phyloP scores from a whole-genome alignment of 2,797 vertebrate species.

The Cyclura pinguis region DNA sequence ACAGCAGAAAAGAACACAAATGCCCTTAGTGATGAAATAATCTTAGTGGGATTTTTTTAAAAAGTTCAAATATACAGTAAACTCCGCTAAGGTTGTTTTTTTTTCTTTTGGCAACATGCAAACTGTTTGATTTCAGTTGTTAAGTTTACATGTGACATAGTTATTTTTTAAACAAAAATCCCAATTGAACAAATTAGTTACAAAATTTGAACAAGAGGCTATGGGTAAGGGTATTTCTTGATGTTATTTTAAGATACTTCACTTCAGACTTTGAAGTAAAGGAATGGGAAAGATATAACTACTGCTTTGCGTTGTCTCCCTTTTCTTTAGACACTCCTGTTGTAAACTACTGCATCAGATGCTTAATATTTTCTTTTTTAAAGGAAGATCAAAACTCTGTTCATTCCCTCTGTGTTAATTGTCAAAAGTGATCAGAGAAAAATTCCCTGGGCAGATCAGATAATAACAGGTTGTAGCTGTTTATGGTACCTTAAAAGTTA shows the following conservation, averaged over 20 bases:
- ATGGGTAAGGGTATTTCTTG: background rate
- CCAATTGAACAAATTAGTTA: conserved; percentile 5
- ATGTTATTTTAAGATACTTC: background rate
- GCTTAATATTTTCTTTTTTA: background rate
- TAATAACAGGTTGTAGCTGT: background rate
- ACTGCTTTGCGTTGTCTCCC: background rate
- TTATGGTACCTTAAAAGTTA: conserved; percentile 13
- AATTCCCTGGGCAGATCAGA: background rate
- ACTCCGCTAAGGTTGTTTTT: background rate
- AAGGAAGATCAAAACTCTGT: background rate
- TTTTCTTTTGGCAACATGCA: conserved; percentile 17
- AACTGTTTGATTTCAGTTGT: conserved; percentile 24
- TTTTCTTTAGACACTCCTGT: background rate
- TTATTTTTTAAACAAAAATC: background rate
- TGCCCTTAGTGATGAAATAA: conserved; percentile 59
- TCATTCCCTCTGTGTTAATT: background rate
- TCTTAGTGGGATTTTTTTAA: conserved; percentile 60
- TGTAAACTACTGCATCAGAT: conserved; percentile 9
- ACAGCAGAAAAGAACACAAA: conserved; percentile 68
- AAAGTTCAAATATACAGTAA: background rate
- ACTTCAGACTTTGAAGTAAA: conserved; percentile 6
- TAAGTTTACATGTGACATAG: conserved; percentile 39
- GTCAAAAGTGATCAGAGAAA: background rate
- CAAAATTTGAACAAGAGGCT: conserved; percentile 18
- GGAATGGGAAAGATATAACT: background rate